Evolutionary conservation across 2,797 vertebrate genomes (phyloP), one percentile per base, ranked within the genome.

Genomic region (Sebastes trivittatus): DNA sequence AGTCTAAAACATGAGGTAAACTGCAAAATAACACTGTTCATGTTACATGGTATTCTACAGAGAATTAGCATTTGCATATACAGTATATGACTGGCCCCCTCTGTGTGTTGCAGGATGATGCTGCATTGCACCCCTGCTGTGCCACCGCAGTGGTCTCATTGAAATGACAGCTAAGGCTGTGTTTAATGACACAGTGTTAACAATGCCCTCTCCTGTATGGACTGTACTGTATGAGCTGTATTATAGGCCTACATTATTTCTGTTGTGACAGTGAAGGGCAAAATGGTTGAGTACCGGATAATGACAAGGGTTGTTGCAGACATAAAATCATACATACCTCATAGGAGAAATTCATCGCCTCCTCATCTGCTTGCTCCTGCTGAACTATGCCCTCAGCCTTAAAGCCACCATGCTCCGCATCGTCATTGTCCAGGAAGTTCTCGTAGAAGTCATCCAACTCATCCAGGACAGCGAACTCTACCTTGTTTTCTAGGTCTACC

Each of bases 381-480:
- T 99, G 98, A 93, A 95, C 95, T 90, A 99, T 97, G 88, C 96
- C 96, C 91, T 98, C 96, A 92, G 98, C 97, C 84, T 96, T 96
- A 96, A 99, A 99, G 94, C 96, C 97, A 86, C 95, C 95, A 82
- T 95, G 94, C 90, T 97, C 97, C 90, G 96, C 97, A 77, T 96
- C 92, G 22, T 98, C 98, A 79, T 95, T 95, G 93, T 99, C 97
- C 95, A 98, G 93, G 94, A 99, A 97, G 96, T 98, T 98, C 92
- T 99, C 98, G 76, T 97, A 98, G 94, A 97, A 97, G 92, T 99
- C 98, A 92, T 98, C 98, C 95, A 99, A 95, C 93, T 99, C 98
- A 93, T 99, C 98, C 93, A 99, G 95, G 89, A 99, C 98, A 42
- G 98, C 98, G 78, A 97, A 99, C 89, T 99, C 98, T 91, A 99